Evolutionary conservation across 1,140 invertebrate genomes (phyloP).

Genomic region (Pteromalus puparum): DNA sequence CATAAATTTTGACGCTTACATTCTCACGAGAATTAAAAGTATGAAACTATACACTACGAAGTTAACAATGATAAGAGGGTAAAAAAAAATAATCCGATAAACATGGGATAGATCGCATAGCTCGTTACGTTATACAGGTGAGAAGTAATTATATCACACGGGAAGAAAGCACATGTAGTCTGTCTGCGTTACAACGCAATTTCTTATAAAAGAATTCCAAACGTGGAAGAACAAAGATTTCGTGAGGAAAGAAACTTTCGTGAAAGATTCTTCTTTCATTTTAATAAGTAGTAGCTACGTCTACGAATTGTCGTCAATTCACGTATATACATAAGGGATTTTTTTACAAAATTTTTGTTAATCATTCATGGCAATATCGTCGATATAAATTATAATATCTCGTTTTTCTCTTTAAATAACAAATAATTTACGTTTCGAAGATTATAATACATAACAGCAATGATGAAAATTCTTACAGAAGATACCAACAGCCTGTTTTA

Average conservation of each 20-base stretch:
- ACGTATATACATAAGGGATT: constrained; percentile 48
- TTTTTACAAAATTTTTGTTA: constrained; percentile 41
- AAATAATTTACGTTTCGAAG: constrained; percentile 31
- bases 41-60: constrained; percentile 22
- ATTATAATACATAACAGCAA: constrained; percentile 36
- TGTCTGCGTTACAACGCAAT: constrained; percentile 39
- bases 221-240: constrained; percentile 55
- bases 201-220: constrained; percentile 48
- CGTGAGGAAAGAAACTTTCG: constrained; percentile 50
- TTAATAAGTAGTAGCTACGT: constrained; percentile 34
- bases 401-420: constrained; percentile 19
- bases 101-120: constrained; percentile 35
- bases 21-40: constrained; percentile 13
- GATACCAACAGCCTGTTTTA: constrained; percentile 36
- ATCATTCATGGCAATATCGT: constrained; percentile 35
- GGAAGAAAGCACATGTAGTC: constrained; percentile 50
- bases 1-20: constrained; percentile 38
- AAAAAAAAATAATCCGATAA: constrained; percentile 34
- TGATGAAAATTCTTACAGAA: constrained; percentile 19
- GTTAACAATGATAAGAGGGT: constrained; percentile 15
- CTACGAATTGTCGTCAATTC: constrained; percentile 35
- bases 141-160: constrained; percentile 49
- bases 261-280: constrained; percentile 39
- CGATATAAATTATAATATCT: constrained; percentile 40
- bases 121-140: constrained; percentile 35